A percentile compares a stretch with the other conserved stretches of the same genome.
Evolutionary conservation across 2,888 invertebrate genomes (phyloP).

Genomic region (Tridacna crocea): DNA sequence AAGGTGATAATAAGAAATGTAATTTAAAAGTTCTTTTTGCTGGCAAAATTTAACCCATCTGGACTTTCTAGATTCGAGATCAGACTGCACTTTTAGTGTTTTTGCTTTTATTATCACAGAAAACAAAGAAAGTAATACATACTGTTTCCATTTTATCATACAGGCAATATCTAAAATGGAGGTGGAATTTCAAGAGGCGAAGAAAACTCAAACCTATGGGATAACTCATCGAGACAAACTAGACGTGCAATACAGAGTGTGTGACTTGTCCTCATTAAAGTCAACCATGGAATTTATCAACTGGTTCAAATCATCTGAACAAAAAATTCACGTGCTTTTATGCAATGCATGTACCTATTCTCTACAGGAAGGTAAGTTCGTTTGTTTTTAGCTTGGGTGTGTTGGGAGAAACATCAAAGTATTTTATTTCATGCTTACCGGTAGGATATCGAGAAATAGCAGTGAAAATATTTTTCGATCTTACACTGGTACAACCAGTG

Average conservation of each 20-base stretch:
- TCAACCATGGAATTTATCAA: constrained; percentile 70
- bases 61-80: too few species aligned
- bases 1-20: too few species aligned
- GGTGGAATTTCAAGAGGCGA: constrained; percentile 60
- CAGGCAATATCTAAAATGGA: constrained; percentile 67
- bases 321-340: constrained; percentile 64
- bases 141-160: constrained; percentile 7
- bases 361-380: constrained; percentile 58
- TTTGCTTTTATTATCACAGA: too few species aligned
- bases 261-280: constrained; percentile 69
- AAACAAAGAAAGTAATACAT: neutral
- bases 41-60: too few species aligned
- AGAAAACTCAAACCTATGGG: constrained; percentile 54
- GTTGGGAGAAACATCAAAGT: neutral
- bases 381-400: too few species aligned
- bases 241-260: constrained; percentile 66
- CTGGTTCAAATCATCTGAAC: constrained; percentile 65
- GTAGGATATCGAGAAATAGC: neutral
- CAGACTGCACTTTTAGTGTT: too few species aligned
- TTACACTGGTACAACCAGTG: too few species aligned
- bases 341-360: constrained; percentile 72
- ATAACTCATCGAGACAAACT: constrained; percentile 56
- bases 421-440: neutral
- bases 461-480: neutral
- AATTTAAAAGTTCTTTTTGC: too few species aligned